Conservation (phyloP, 1,140 invertebrate species). For the Dufourea novaeangliae region DNA sequence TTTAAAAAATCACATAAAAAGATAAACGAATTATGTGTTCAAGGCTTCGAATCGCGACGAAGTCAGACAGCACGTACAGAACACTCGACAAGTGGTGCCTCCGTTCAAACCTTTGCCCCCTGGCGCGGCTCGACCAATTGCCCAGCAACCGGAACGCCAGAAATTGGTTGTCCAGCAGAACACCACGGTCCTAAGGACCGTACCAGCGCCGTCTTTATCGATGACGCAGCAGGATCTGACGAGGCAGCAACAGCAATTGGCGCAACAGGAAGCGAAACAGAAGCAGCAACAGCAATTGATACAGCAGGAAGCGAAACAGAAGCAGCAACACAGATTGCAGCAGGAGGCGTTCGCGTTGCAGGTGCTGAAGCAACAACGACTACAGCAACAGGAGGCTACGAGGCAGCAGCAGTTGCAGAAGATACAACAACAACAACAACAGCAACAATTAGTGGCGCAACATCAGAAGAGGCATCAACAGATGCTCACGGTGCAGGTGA, state of each 20-base stretch:
- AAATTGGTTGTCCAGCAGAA: constrained; percentile 76
- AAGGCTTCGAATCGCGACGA: constrained; percentile 65
- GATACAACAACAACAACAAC: constrained; percentile 73
- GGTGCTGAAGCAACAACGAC: constrained; percentile 79
- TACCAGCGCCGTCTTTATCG: constrained; percentile 70
- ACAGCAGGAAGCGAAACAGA: constrained; percentile 73
- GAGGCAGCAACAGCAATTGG: constrained; percentile 72
- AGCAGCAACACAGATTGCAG: constrained; percentile 73
- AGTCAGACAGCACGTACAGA: constrained; percentile 40
- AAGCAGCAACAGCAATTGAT: constrained; percentile 72
- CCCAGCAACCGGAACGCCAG: constrained; percentile 80
- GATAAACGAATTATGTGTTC: constrained; percentile 18
- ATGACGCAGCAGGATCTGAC: constrained; percentile 73
- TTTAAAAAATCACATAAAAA: not conserved
- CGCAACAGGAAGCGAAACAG: constrained; percentile 74
- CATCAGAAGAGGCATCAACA: constrained; percentile 62
- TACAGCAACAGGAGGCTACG: constrained; percentile 78
- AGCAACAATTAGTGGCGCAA: constrained; percentile 73
- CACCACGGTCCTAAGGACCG: constrained; percentile 69
- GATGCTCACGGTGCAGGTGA: constrained; percentile 69
- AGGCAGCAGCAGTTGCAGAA: constrained; percentile 75
- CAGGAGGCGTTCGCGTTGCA: constrained; percentile 74
- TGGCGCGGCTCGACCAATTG: constrained; percentile 81
- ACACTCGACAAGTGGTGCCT: constrained; percentile 80
- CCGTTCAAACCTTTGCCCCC: constrained; percentile 89